Base-by-base conservation (phyloP, 1,140 invertebrate genomes). In the Dendroctonus valens region DNA sequence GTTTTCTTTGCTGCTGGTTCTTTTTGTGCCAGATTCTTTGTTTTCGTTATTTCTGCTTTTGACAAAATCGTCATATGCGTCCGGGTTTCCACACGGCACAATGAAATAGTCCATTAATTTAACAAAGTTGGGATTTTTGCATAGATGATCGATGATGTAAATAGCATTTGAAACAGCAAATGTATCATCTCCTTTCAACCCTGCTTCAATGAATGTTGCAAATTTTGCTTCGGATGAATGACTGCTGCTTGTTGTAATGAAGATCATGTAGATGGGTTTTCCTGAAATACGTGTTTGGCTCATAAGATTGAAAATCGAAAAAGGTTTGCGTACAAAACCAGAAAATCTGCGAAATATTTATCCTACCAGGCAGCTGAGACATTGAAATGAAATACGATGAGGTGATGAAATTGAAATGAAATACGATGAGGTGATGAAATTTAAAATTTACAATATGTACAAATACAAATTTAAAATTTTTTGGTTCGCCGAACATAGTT, bases 51-150 rank as follows among this genome's bases (percentile, higher is more conserved):
- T 44, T 44, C 48, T 7, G 11, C 55, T 40, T 68, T 64, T 50
- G 7, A 62, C 39, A 58, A 57, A 50, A 5, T 41, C 26, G 12
- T 71, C 60, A 46, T 73, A 73, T 11, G 65, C 69, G 46, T 73
- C 72, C 41, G 72, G 72, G 49, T 73, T 73, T 7, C 42, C 58
- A 67, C 72, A 73, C n/a, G 72, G 72, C 15, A 70, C 49, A 12
- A 73, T 69, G 7, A 62, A 58, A 37, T 69, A 73, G 15, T 70
- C 64, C 66, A 71, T 69, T 6, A 70, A 40, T 42, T 67, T 64
- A 9, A 61, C 37, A 9, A 41, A 53, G 46, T 48, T 65, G 15
- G 41, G 65, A 41, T 71, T 69, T 57, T 68, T 70, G 7, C 59
- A 48, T 6, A 73, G 51, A 51, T 65, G 65, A 41, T 73, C 63